Evolutionary conservation across 2,113 vertebrate species (phyloP).

Genomic region (human): DNA sequence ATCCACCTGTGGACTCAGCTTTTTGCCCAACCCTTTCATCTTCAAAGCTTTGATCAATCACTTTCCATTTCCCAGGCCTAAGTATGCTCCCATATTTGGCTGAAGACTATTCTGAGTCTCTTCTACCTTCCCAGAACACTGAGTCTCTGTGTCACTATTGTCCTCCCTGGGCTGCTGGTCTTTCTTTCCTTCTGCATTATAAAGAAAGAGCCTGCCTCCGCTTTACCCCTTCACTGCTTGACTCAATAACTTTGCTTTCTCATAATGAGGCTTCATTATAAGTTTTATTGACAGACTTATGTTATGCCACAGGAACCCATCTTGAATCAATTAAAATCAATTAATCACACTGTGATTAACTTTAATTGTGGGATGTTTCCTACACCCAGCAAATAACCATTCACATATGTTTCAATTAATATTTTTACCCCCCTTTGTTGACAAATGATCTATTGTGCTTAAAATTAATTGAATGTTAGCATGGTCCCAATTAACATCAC

Average conservation of each 20-base stretch:
- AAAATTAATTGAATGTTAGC: constrained; percentile 68
- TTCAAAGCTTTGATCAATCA: not conserved
- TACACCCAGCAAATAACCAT: constrained; percentile 53
- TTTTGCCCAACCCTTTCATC: not conserved
- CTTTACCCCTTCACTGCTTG: not conserved
- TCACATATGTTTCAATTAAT: constrained; percentile 65
- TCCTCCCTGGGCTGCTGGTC: not conserved
- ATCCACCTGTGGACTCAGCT: not conserved
- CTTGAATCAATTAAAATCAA: constrained; percentile 76
- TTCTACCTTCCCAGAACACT: not conserved
- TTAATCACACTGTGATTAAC: constrained; percentile 62
- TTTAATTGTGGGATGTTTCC: constrained; percentile 64
- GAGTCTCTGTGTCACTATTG: not conserved
- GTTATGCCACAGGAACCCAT: constrained; percentile 66
- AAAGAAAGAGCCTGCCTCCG: not conserved
- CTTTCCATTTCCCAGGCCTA: not conserved
- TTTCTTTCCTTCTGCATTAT: not conserved
- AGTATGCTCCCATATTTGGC: not conserved
- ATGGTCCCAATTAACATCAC: constrained; percentile 61
- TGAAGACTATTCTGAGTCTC: not conserved
- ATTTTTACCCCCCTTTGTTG: constrained; percentile 65
- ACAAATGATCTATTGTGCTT: constrained; percentile 65
- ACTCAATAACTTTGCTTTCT: constrained; percentile 27
- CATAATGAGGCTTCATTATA: constrained; percentile 65
- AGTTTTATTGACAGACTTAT: constrained; percentile 70